Evolutionary conservation across 2,797 vertebrate species (phyloP).

Genomic region (Pyrocephalus nanus): DNA sequence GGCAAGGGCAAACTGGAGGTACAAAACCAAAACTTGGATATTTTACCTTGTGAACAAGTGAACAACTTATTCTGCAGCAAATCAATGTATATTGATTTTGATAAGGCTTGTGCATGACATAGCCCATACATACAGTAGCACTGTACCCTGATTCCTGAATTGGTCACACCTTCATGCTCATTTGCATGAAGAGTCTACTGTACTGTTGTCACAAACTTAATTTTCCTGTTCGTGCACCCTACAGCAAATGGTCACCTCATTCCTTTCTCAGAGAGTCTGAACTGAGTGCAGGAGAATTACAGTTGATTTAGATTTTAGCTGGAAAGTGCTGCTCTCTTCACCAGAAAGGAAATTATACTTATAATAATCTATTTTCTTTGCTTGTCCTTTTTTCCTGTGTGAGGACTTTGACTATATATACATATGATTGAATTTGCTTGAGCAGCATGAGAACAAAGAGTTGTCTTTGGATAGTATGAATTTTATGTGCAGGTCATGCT

Average conservation of each 20-base stretch:
- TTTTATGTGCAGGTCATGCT: not conserved
- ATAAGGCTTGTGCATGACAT: not conserved
- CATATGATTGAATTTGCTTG: not conserved
- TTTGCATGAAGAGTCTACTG: not conserved
- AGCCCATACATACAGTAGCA: not conserved
- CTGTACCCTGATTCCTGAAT: not conserved
- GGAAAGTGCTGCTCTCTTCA: not conserved
- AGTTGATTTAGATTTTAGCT: not conserved
- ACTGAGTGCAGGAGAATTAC: not conserved
- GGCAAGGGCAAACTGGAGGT: not conserved
- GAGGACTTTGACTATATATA: not conserved
- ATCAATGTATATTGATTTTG: not conserved
- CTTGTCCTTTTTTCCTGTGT: not conserved
- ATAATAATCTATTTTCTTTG: fast-evolving
- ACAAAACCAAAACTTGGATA: not conserved
- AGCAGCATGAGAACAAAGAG: not conserved
- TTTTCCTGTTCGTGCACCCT: not conserved
- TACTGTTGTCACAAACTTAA: not conserved
- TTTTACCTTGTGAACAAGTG: not conserved
- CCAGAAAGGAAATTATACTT: not conserved
- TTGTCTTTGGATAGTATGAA: not conserved
- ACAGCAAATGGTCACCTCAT: not conserved
- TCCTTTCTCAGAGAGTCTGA: not conserved
- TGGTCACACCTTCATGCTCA: not conserved
- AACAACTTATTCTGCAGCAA: not conserved